These are phyloP conservation scores for Poecilia picta DNA, from an alignment of 2,797 vertebrate species.

Conservation along the genomic window DNA sequence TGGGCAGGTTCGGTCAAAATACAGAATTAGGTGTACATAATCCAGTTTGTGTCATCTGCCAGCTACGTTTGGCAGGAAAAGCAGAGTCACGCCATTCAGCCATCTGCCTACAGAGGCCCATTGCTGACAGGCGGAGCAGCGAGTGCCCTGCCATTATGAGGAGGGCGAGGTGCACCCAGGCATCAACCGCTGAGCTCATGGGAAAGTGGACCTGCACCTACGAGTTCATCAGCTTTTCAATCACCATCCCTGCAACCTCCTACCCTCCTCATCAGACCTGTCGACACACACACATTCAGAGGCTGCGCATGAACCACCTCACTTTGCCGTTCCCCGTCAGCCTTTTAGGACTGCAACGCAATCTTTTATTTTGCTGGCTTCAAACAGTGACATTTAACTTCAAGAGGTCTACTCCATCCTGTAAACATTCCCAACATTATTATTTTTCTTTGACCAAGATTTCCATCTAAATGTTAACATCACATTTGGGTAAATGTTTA, in stretches of 20 bases:
- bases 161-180: slow-evolving; percentile 10
- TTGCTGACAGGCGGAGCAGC: slow-evolving; percentile 40
- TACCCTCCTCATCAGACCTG: background rate
- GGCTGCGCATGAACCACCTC: slow-evolving; percentile 10
- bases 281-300: background rate
- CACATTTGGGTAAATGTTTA: slow-evolving; percentile 78
- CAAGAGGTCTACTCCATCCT: slow-evolving; percentile 52
- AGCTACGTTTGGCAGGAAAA: slow-evolving; percentile 17
- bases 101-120: slow-evolving; percentile 54
- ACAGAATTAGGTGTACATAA: background rate
- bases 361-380: slow-evolving; percentile 50
- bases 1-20: background rate
- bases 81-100: slow-evolving; percentile 51
- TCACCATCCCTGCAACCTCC: background rate
- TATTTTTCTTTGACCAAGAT: slow-evolving; percentile 74
- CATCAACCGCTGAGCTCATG: slow-evolving; percentile 16
- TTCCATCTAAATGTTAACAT: slow-evolving; percentile 79
- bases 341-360: slow-evolving; percentile 51
- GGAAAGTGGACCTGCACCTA: slow-evolving; percentile 34
- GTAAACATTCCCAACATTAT: slow-evolving; percentile 79
- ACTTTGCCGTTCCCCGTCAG: background rate
- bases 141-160: slow-evolving; percentile 20
- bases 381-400: slow-evolving; percentile 63
- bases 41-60: slow-evolving; percentile 35
- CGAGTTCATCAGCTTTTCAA: slow-evolving; percentile 5